Evolutionary conservation across 2,888 invertebrate species (phyloP).

Genomic region (Teleogryllus oceanicus): DNA sequence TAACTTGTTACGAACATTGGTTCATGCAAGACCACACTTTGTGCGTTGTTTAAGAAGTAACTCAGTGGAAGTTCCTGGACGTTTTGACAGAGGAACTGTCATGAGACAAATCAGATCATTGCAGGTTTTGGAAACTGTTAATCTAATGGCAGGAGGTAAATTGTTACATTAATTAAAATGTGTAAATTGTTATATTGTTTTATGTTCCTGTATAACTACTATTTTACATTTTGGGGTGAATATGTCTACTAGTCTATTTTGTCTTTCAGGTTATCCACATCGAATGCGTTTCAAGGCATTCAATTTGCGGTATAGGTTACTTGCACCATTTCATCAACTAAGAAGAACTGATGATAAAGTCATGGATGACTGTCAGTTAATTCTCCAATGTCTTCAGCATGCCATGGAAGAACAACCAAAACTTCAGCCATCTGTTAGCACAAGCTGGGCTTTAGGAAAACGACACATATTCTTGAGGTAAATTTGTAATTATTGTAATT

Average conservation of each 20-base stretch:
- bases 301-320: conserved; percentile 76
- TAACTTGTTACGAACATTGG: conserved; percentile 83
- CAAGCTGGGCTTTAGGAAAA: conserved; percentile 88
- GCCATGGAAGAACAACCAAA: conserved; percentile 51
- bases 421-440: conserved; percentile 56
- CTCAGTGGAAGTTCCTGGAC: conserved; percentile 71
- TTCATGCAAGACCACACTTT: conserved; percentile 92
- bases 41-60: conserved; percentile 90
- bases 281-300: conserved; percentile 93
- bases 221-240: neutral
- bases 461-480: conserved; percentile 81
- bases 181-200: neutral
- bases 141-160: conserved; percentile 86
- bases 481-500: neutral
- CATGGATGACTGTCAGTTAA: conserved; percentile 70
- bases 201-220: neutral
- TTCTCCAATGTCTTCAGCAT: conserved; percentile 68
- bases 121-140: conserved; percentile 89
- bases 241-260: neutral
- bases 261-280: conserved; percentile 74
- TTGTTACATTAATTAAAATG: too few relatives aligned
- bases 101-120: conserved; percentile 85
- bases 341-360: conserved; percentile 67
- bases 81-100: conserved; percentile 79
- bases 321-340: conserved; percentile 71